phyloP scores from a whole-genome alignment of 2,797 vertebrate species.

The Clarias fuscus region DNA sequence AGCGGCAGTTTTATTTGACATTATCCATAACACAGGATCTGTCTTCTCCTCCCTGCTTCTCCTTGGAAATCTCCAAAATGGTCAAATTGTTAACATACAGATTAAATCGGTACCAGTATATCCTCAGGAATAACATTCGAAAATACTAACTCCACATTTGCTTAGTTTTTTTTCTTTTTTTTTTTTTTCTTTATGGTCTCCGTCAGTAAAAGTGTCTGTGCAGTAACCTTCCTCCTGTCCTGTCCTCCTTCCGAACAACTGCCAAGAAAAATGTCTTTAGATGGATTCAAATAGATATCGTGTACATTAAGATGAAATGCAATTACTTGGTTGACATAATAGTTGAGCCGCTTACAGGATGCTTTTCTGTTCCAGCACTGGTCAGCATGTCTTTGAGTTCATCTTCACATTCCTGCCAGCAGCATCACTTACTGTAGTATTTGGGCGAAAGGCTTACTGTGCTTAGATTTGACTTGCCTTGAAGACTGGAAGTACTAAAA shows the following conservation, averaged over 20 bases:
- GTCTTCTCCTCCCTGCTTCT: neutral
- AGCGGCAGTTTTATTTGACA: neutral
- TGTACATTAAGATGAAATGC: slow-evolving; percentile 16
- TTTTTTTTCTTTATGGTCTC: neutral
- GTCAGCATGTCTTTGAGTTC: slow-evolving; percentile 34
- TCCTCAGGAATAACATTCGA: neutral
- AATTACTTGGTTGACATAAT: slow-evolving; percentile 1
- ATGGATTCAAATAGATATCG: slow-evolving; percentile 14
- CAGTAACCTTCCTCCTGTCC: neutral
- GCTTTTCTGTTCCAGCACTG: slow-evolving; percentile 1
- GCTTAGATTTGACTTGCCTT: neutral
- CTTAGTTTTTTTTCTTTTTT: neutral
- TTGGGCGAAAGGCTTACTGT: neutral
- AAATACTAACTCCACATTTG: neutral
- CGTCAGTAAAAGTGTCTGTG: neutral
- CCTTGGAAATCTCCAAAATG: neutral
- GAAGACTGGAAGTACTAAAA: too few species aligned
- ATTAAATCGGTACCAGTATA: neutral
- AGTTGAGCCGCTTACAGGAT: slow-evolving; percentile 23
- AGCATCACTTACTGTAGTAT: neutral
- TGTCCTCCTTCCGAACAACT: slow-evolving; percentile 10
- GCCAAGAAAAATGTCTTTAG: slow-evolving; percentile 8
- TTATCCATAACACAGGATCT: neutral
- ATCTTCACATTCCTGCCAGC: slow-evolving; percentile 4
- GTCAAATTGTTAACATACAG: neutral